phyloP scores from a whole-genome alignment of 2,113 vertebrate species.

The Seriola rivoliana region DNA sequence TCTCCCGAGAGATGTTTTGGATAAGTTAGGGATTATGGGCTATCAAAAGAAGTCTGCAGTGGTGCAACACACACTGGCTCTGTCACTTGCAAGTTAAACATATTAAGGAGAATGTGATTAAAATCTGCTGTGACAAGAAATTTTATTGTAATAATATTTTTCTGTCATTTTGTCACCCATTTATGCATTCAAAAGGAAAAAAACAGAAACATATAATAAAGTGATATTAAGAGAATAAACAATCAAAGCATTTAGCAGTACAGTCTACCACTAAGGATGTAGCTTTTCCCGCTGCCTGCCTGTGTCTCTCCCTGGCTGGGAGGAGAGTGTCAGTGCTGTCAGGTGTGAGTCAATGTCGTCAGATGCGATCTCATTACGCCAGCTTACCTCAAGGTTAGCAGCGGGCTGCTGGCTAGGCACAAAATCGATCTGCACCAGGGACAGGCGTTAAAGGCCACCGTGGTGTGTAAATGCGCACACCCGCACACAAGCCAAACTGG shows the following conservation, averaged over 20 bases:
- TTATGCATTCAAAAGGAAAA: background rate
- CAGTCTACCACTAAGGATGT: slow-evolving; percentile 37
- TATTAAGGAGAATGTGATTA: background rate
- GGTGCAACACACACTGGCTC: background rate
- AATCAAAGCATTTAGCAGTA: slow-evolving; percentile 31
- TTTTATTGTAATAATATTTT: background rate
- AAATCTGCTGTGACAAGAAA: background rate
- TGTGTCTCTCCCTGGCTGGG: slow-evolving; percentile 48
- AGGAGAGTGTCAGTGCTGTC: slow-evolving; percentile 73
- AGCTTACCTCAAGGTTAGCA: slow-evolving; percentile 84
- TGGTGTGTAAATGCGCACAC: slow-evolving; percentile 35
- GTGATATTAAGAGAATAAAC: slow-evolving; percentile 15
- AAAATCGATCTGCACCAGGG: slow-evolving; percentile 79
- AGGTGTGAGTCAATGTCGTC: slow-evolving; percentile 81
- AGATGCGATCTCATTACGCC: slow-evolving; percentile 84
- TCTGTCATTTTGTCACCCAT: background rate
- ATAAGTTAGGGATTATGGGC: background rate
- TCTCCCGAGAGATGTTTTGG: slow-evolving; percentile 1
- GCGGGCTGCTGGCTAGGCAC: slow-evolving; percentile 76
- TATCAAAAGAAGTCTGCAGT: background rate
- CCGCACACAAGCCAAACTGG: slow-evolving; percentile 53
- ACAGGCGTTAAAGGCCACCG: slow-evolving; percentile 73
- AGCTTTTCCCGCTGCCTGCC: slow-evolving; percentile 52
- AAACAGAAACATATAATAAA: background rate
- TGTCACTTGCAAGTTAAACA: slow-evolving; percentile 2